Conservation (phyloP, 2,797 vertebrate species). For the Eremophila alpestris region DNA sequence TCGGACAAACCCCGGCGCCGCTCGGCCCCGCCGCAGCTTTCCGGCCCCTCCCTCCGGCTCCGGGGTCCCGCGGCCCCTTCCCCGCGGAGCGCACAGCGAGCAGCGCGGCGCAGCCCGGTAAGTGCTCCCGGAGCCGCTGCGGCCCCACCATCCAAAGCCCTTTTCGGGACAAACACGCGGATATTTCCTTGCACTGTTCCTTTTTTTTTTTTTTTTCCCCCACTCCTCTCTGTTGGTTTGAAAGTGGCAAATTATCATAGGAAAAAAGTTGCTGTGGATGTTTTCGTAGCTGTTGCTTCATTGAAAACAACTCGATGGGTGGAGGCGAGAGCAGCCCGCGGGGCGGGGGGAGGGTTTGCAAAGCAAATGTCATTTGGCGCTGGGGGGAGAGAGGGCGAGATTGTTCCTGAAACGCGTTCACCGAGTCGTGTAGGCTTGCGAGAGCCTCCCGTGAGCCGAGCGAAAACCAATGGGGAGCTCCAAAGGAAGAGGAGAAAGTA, state of each 20-base stretch:
- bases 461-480: not conserved
- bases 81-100: not conserved
- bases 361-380: not conserved
- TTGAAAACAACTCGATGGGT: not conserved
- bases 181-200: not conserved
- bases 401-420: not conserved
- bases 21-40: slow-evolving; percentile 2
- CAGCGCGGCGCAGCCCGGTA: not conserved
- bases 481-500: not conserved
- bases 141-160: not conserved
- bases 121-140: not conserved
- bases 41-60: slow-evolving; percentile 50
- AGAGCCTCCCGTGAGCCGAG: not conserved
- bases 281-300: not conserved
- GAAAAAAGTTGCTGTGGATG: not conserved
- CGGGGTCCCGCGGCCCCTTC: not conserved
- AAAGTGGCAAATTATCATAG: not conserved
- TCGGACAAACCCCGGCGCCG: not conserved
- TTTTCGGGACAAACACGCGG: not conserved
- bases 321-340: slow-evolving; percentile 16
- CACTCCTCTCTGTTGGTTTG: not conserved
- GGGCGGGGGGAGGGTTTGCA: not conserved
- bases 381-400: not conserved
- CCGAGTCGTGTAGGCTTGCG: not conserved
- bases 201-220: not conserved